Conservation (phyloP, 2,888 invertebrate genomes). For the Polyommatus icarus region DNA sequence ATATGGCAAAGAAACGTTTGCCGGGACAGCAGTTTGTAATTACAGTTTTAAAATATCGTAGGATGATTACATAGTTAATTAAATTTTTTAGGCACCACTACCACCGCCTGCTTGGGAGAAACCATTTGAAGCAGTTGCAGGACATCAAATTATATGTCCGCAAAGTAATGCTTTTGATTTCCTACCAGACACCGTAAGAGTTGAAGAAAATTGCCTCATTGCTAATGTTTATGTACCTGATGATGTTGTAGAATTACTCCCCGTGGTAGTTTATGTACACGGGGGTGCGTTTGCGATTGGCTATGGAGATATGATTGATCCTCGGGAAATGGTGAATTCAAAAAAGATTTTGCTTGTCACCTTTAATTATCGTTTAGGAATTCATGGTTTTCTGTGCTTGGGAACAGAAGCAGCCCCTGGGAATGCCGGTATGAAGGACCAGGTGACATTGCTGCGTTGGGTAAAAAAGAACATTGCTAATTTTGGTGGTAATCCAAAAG, state of each 20-base stretch:
- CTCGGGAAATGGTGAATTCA: slow-evolving; percentile 45
- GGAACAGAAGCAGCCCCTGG: slow-evolving; percentile 57
- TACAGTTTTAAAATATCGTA: no score
- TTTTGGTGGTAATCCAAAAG: slow-evolving; percentile 57
- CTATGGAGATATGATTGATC: slow-evolving; percentile 45
- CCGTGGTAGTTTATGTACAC: slow-evolving; percentile 64
- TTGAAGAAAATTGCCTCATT: slow-evolving; percentile 45
- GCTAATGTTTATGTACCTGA: slow-evolving; percentile 46
- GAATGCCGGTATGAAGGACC: slow-evolving; percentile 64
- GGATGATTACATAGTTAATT: neutral
- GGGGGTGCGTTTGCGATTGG: slow-evolving; percentile 64
- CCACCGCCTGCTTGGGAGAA: slow-evolving; percentile 45
- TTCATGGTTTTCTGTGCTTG: slow-evolving; percentile 54
- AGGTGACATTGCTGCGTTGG: slow-evolving; percentile 52
- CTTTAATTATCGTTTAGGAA: slow-evolving; percentile 58
- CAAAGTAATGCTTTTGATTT: slow-evolving; percentile 37
- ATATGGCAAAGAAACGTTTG: no score
- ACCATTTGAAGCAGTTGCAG: slow-evolving; percentile 44
- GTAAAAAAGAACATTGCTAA: slow-evolving; percentile 52
- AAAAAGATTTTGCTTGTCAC: slow-evolving; percentile 51
- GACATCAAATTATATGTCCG: slow-evolving; percentile 45
- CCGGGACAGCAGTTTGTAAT: no score
- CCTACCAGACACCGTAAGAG: neutral
- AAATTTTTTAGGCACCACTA: slow-evolving; percentile 27
- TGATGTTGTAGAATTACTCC: slow-evolving; percentile 42